Conservation (phyloP, 1,140 invertebrate genomes). For the Schlechtendalia chinensis region DNA sequence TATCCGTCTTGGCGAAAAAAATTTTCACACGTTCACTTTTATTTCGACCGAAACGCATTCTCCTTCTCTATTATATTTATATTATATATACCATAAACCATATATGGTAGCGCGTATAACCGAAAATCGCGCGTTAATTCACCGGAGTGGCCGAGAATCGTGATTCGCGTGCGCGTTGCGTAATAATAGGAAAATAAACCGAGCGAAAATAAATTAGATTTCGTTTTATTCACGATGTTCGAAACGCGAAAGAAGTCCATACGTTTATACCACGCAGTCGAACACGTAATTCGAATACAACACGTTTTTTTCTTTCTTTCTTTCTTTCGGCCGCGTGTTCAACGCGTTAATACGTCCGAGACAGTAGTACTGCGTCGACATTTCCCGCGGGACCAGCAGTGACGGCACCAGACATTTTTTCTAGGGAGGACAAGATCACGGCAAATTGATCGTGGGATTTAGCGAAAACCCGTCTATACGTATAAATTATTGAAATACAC, state of each 20-base stretch:
- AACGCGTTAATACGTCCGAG: no score
- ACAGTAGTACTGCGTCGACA: no score
- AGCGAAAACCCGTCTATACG: no score
- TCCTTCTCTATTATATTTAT: no score
- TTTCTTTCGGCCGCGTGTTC: neutral
- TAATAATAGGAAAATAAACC: conserved; percentile 37
- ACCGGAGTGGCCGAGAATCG: conserved; percentile 36
- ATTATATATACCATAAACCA: no score
- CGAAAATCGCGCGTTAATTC: conserved; percentile 25
- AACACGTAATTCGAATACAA: neutral
- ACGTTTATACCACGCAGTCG: neutral
- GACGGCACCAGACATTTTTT: no score
- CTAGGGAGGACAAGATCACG: no score
- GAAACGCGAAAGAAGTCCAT: conserved; percentile 10
- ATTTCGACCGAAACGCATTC: conserved; percentile 14
- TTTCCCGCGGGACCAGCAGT: no score
- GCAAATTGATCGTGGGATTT: no score
- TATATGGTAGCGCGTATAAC: neutral
- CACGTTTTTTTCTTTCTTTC: neutral
- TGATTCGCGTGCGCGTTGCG: conserved; percentile 14
- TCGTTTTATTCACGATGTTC: neutral
- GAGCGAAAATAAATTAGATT: conserved; percentile 12
- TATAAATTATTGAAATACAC: no score
- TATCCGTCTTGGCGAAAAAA: neutral
- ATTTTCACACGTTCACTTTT: conserved; percentile 30